phyloP scores from a whole-genome alignment of 2,888 invertebrate species.

The Brachyopa scutellaris region DNA sequence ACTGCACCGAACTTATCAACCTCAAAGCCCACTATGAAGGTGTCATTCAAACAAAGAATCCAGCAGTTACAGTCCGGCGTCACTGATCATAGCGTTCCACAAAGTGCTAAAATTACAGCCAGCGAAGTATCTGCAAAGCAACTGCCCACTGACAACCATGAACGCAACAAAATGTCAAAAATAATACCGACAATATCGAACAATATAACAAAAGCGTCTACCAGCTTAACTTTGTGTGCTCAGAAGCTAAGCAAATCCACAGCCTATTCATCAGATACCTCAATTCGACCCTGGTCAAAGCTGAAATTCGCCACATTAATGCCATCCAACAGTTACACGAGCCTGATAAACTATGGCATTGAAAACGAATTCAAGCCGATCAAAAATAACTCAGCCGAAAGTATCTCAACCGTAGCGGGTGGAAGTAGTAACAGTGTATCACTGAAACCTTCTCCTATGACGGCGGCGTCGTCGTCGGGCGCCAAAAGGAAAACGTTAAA shows the following conservation, averaged over 20 bases:
- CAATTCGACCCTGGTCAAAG: constrained; percentile 88
- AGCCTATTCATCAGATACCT: constrained; percentile 80
- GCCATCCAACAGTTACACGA: constrained; percentile 80
- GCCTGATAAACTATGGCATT: constrained; percentile 78
- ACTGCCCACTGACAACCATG: constrained; percentile 82
- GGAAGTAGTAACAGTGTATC: constrained; percentile 55
- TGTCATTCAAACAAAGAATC: constrained; percentile 85
- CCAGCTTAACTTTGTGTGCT: constrained; percentile 62
- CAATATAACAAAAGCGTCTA: constrained; percentile 75
- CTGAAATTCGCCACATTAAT: constrained; percentile 87
- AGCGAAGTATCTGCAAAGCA: constrained; percentile 65
- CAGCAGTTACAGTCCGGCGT: constrained; percentile 83
- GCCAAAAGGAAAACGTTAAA: constrained; percentile 58
- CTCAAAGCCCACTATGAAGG: constrained; percentile 82
- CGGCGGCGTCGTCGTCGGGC: constrained; percentile 3
- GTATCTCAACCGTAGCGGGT: constrained; percentile 72
- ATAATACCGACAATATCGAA: constrained; percentile 77
- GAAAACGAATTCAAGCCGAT: constrained; percentile 76
- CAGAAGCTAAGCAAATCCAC: constrained; percentile 58
- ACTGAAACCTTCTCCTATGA: constrained; percentile 23
- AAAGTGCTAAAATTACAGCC: constrained; percentile 47
- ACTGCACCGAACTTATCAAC: constrained; percentile 75
- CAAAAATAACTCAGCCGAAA: constrained; percentile 77
- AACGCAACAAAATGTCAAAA: constrained; percentile 81
- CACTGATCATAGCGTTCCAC: constrained; percentile 35